phyloP scores from a whole-genome alignment of 30 jellyfish, hydroid and myxozoan genomes.

The Mastigias papua region DNA sequence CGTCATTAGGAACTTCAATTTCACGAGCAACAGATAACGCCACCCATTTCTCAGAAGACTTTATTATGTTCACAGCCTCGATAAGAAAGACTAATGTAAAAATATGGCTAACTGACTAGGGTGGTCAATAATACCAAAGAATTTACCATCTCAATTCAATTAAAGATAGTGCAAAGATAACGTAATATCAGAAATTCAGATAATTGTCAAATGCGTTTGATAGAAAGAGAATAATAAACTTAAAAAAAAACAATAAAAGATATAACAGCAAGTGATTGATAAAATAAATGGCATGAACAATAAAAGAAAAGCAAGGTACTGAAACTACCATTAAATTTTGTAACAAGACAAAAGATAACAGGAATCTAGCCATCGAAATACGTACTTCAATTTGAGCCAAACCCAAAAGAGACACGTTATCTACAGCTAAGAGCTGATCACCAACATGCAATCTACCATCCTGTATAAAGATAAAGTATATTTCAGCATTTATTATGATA shows the following conservation, averaged over 20 bases:
- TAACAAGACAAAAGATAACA: background rate
- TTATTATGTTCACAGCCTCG: constrained; percentile 90
- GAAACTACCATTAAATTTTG: background rate
- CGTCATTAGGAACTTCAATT: constrained; percentile 84
- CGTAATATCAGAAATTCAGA: no score
- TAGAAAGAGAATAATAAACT: no score
- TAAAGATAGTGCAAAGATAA: no score
- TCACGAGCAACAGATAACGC: constrained; percentile 77
- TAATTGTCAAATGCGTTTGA: no score
- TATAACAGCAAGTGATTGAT: no score
- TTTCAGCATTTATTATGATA: no score
- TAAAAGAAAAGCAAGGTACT: no score
- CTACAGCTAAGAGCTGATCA: constrained; percentile 90
- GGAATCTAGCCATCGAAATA: background rate
- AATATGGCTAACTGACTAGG: no score
- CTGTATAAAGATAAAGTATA: constrained; percentile 8
- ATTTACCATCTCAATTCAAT: no score
- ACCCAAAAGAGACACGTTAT: constrained; percentile 71
- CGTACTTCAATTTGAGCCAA: constrained; percentile 85
- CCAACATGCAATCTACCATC: constrained; percentile 95
- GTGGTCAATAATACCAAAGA: no score
- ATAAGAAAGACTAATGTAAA: background rate
- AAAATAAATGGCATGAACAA: no score
- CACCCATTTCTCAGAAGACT: constrained; percentile 85
- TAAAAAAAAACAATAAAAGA: no score